Evolutionary conservation across 2,113 vertebrate genomes (phyloP).

Genomic region (Sinosuthora webbiana): DNA sequence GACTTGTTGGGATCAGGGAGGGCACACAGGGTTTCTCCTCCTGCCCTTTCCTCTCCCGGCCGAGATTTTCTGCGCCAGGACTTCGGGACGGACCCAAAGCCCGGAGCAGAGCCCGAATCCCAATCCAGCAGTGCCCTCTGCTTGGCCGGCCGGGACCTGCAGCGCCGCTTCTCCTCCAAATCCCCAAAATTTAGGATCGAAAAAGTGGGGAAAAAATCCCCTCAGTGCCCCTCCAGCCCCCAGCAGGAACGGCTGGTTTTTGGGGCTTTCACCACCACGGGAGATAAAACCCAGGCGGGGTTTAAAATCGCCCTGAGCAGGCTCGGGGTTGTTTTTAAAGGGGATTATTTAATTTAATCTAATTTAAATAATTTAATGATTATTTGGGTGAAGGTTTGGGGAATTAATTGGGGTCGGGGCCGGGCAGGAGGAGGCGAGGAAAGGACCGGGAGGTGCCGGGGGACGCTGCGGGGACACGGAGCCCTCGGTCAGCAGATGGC

Average conservation of each 20-base stretch:
- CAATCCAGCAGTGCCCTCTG: constrained; percentile 47
- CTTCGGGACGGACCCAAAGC: fast-evolving
- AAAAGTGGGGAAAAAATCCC: fast-evolving
- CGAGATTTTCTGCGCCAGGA: background rate
- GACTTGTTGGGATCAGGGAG: background rate
- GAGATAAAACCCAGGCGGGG: fast-evolving
- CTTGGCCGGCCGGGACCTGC: background rate
- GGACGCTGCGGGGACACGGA: fast-evolving
- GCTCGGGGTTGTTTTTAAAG: background rate
- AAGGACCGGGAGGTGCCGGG: background rate
- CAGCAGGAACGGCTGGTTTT: background rate
- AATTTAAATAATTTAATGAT: too few relatives aligned
- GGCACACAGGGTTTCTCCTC: fast-evolving
- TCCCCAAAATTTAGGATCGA: fast-evolving
- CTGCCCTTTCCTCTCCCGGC: fast-evolving
- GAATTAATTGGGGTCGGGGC: background rate
- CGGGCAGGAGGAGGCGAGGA: background rate
- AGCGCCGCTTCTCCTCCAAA: background rate
- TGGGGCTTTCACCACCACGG: background rate
- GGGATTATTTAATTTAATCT: background rate
- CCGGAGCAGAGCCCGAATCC: fast-evolving
- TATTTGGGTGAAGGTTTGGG: background rate
- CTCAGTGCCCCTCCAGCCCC: fast-evolving
- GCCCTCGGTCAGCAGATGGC: constrained; percentile 46
- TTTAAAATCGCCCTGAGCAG: fast-evolving